Conservation (phyloP, 2,113 vertebrate species). For the Redunca redunca region DNA sequence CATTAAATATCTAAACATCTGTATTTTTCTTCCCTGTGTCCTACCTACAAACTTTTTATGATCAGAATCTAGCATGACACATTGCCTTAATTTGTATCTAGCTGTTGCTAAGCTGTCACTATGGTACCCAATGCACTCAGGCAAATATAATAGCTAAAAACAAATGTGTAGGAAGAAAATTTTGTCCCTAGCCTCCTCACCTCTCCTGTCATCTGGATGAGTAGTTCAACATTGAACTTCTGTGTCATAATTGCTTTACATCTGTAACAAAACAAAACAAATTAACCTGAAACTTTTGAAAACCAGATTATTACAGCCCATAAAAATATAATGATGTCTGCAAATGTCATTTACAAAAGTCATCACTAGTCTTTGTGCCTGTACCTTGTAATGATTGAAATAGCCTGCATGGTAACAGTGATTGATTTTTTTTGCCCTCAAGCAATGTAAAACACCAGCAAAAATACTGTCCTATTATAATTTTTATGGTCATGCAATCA, state of each 20-base stretch:
- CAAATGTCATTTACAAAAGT: background rate
- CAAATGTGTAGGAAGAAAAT: background rate
- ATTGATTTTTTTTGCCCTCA: background rate
- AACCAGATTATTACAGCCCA: background rate
- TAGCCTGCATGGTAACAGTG: background rate
- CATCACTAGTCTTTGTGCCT: background rate
- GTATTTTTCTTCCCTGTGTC: background rate
- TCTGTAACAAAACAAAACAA: background rate
- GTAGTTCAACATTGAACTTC: background rate
- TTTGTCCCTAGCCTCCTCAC: slow-evolving; percentile 7
- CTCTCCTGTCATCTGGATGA: background rate
- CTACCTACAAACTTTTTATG: background rate
- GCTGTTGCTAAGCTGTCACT: slow-evolving; percentile 43
- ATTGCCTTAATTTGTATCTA: slow-evolving; percentile 26
- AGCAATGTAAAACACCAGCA: slow-evolving; percentile 2
- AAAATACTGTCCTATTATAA: background rate
- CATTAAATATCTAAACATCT: background rate
- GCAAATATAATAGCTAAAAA: slow-evolving; percentile 42
- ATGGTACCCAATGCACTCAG: slow-evolving; percentile 21
- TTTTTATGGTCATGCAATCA: background rate
- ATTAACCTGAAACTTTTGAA: background rate
- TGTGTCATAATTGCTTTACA: background rate
- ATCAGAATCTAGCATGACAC: background rate
- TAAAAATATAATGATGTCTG: background rate
- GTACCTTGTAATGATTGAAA: background rate